A percentile compares a stretch with the other conserved stretches of the same genome.
These are phyloP conservation scores for Thysanoteuthis rhombus DNA, from an alignment of 2,888 invertebrate species.

Conservation along the genomic window DNA sequence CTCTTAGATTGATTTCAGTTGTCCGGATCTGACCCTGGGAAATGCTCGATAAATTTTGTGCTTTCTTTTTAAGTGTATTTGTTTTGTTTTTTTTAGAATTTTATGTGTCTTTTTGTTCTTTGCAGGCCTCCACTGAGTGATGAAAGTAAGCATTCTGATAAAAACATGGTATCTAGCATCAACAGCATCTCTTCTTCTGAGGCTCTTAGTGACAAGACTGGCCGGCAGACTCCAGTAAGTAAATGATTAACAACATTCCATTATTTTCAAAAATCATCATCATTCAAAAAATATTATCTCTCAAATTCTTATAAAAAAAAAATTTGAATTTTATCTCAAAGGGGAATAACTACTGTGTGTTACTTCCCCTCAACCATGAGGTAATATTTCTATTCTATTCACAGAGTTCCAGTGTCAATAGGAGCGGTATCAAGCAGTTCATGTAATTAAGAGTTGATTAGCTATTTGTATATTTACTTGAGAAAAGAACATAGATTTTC, in stretches of 20 bases:
- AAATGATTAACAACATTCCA: background rate
- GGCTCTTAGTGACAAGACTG: background rate
- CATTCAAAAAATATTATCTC: too few species aligned
- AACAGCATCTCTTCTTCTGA: constrained; percentile 25
- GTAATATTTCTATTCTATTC: too few species aligned
- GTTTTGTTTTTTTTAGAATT: background rate
- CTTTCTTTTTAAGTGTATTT: background rate
- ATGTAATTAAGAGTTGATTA: too few species aligned
- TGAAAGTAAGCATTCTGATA: background rate
- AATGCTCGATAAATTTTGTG: background rate
- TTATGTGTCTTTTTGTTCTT: background rate
- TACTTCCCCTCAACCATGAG: too few species aligned
- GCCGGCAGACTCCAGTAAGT: constrained; percentile 20
- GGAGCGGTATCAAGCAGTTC: too few species aligned
- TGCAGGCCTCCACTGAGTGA: background rate
- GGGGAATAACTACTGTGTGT: too few species aligned
- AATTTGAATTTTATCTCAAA: too few species aligned
- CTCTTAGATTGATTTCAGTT: background rate
- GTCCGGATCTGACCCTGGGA: too few species aligned
- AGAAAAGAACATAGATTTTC: too few species aligned
- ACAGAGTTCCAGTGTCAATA: too few species aligned
- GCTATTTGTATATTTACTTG: background rate
- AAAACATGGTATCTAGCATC: constrained; percentile 2
- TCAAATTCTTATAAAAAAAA: too few species aligned
- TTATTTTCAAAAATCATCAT: background rate